Conservation (phyloP, 2,888 invertebrate genomes). For the Tuberolachnus salignus region DNA sequence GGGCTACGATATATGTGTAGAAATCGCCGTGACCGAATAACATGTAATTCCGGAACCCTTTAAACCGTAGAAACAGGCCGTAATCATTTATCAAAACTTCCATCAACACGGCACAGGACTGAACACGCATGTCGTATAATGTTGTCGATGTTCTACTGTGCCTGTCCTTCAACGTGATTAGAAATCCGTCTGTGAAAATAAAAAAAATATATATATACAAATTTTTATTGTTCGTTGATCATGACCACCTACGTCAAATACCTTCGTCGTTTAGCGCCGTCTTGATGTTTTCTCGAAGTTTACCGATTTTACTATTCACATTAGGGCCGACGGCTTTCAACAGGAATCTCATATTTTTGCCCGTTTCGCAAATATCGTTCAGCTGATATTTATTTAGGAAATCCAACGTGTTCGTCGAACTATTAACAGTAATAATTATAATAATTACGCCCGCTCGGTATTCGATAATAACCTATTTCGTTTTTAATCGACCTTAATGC, state of each 20-base stretch:
- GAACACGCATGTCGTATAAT: neutral
- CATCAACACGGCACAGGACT: neutral
- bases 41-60: conserved; percentile 35
- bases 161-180: conserved; percentile 6
- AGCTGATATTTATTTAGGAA: conserved; percentile 1
- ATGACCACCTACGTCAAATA: neutral
- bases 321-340: conserved; percentile 2
- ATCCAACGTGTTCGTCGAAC: conserved; percentile 15
- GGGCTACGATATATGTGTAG: neutral
- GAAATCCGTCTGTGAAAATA: conserved; percentile 21
- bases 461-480: too few species aligned
- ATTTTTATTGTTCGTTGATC: neutral
- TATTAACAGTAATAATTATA: neutral
- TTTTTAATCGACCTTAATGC: conserved; percentile 3
- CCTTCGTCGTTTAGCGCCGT: neutral
- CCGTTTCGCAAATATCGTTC: conserved; percentile 18
- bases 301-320: neutral
- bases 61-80: conserved; percentile 3
- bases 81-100: conserved; percentile 4
- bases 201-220: neutral
- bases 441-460: too few species aligned
- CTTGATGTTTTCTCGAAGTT: neutral
- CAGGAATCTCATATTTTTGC: conserved; percentile 31
- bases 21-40: conserved; percentile 29
- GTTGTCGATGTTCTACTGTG: neutral